phyloP scores from a whole-genome alignment of 1,140 invertebrate genomes.

The Drosophila pachea region DNA sequence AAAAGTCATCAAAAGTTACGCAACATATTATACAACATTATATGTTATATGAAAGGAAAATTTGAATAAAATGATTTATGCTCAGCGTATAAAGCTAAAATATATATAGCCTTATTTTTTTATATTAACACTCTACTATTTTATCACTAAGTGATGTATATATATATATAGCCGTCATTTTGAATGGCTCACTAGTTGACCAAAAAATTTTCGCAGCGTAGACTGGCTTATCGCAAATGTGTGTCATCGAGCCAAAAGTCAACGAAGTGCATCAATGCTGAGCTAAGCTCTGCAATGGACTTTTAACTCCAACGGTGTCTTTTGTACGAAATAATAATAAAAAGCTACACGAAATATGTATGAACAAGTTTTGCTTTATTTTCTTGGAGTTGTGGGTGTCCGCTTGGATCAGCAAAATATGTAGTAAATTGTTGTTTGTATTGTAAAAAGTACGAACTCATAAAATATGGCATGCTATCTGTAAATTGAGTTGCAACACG shows the following conservation, averaged over 20 bases:
- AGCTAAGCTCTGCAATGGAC: constrained; percentile 32
- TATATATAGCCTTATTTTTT: no score
- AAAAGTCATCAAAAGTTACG: no score
- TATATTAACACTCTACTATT: no score
- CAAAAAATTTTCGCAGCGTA: constrained; percentile 44
- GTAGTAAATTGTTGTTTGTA: constrained; percentile 1
- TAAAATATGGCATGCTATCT: constrained; percentile 22
- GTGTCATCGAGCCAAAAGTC: constrained; percentile 30
- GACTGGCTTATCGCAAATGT: constrained; percentile 16
- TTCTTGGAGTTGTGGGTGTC: constrained; percentile 26
- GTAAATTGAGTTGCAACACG: constrained; percentile 33
- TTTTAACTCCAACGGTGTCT: constrained; percentile 7
- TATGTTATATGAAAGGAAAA: no score
- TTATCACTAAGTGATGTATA: no score
- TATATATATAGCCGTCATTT: neutral
- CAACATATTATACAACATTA: no score
- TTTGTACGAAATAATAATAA: constrained; percentile 13
- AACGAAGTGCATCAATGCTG: constrained; percentile 28
- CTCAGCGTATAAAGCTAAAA: no score
- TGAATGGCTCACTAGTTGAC: neutral
- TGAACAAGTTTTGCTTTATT: constrained; percentile 12
- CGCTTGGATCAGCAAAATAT: constrained; percentile 23
- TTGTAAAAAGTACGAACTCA: constrained; percentile 2
- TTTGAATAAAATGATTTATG: no score
- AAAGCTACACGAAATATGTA: constrained; percentile 17